Evolutionary conservation across 2,888 invertebrate species (phyloP).

Genomic region (Punctoribates punctum): DNA sequence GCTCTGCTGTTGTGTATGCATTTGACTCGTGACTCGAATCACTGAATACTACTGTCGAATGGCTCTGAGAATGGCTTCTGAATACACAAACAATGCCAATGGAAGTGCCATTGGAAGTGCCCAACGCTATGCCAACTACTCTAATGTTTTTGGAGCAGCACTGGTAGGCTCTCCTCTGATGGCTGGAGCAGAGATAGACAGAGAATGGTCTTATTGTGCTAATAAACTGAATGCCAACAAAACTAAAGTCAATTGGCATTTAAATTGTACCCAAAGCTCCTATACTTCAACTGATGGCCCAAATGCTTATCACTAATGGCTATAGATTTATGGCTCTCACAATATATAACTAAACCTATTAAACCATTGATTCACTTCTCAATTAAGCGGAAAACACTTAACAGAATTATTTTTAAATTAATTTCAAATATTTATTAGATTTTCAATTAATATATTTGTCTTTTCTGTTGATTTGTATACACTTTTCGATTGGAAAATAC

Average conservation of each 20-base stretch:
- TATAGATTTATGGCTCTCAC: neutral
- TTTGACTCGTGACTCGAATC: slow-evolving; percentile 4
- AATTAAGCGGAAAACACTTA: neutral
- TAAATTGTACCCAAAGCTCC: slow-evolving; percentile 6
- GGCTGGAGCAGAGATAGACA: too few species aligned
- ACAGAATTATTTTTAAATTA: neutral
- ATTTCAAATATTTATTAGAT: too few species aligned
- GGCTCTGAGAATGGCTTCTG: slow-evolving; percentile 2
- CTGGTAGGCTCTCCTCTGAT: too few species aligned
- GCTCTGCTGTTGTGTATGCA: neutral
- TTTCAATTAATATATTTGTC: too few species aligned
- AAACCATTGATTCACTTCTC: slow-evolving; percentile 6
- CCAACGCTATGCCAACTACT: neutral
- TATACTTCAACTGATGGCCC: neutral
- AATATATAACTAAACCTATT: neutral
- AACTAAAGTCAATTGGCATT: neutral
- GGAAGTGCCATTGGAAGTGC: neutral
- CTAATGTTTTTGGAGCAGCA: neutral
- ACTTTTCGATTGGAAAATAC: too few species aligned
- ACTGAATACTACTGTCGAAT: neutral
- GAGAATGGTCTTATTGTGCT: slow-evolving; percentile 1
- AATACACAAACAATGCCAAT: slow-evolving; percentile 13
- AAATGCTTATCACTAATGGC: neutral
- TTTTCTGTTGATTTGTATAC: too few species aligned
- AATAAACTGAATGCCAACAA: slow-evolving; percentile 8